Evolutionary conservation across 2,113 vertebrate genomes (phyloP), one percentile per base, ranked within the genome.

Genomic region (Brachirus orientalis): DNA sequence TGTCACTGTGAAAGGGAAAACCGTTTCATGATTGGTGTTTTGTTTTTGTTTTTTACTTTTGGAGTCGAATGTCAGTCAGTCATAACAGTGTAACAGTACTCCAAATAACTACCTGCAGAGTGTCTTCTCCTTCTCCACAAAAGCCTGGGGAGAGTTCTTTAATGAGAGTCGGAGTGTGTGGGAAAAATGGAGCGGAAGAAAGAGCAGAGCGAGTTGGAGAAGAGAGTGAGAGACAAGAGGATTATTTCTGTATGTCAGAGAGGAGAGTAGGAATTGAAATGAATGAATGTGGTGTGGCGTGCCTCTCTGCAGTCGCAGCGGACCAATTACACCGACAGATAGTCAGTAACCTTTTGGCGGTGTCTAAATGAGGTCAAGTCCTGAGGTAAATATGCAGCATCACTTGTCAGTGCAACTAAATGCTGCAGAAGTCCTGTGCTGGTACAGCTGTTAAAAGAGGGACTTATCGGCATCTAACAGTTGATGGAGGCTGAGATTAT

Each of bases 291-390:
- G 61, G 40, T 3, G 0, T 16, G 55, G 48, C 38, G 2, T 14
- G 10, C 57, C 73, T 52, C 58, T 65, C 36, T 68, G 55, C 63
- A 48, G 35, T 45, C 67, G 16, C 72, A 19, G 6, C 53, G 59
- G 71, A 75, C 83, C 76, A 88, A 86, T 90, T 88, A 87, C 17
- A 20, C 50, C 13, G 67, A 61, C 74, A 81, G 71, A 79, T 52
- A 52, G 35, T 72, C 62, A 8, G 69, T 78, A 79, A 88, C 80
- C 85, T 84, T 86, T 72, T 72, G 28, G 47, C 69, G 13, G 51
- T 40, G 67, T 72, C 69, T 75, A 67, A 82, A 84, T 40, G 53
- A 79, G 67, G 74, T 80, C 9, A 12, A 68, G 38, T 76, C 51
- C 44, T 55, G 50, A 69, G 43, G 75, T 83, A 83, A 86, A 86